phyloP scores from a whole-genome alignment of 2,888 invertebrate genomes.

The Cartodere bifasciata region DNA sequence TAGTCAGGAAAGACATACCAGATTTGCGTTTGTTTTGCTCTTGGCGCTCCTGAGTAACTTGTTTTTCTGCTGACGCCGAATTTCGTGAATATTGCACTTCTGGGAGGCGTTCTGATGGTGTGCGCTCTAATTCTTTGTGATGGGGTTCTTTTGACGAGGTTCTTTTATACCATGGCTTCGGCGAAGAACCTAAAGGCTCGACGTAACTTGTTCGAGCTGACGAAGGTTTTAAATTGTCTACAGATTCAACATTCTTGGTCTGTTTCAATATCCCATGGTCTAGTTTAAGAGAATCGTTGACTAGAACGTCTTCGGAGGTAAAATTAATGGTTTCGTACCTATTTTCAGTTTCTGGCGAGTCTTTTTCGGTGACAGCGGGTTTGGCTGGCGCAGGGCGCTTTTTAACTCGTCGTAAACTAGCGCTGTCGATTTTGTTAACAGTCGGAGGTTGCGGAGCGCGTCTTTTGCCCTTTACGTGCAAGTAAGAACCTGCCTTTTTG shows the following conservation, averaged over 20 bases:
- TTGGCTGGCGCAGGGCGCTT: constrained; percentile 38
- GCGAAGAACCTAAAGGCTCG: constrained; percentile 37
- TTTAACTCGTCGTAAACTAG: constrained; percentile 32
- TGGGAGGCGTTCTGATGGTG: constrained; percentile 30
- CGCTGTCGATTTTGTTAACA: constrained; percentile 20
- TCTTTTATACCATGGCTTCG: constrained; percentile 56
- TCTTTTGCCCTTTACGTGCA: constrained; percentile 64
- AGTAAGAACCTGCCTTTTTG: constrained; percentile 42
- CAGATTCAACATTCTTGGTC: constrained; percentile 15
- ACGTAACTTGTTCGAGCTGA: constrained; percentile 24
- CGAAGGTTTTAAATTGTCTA: constrained; percentile 17
- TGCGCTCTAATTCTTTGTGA: constrained; percentile 11
- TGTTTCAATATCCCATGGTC: constrained; percentile 36
- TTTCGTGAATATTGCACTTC: constrained; percentile 45
- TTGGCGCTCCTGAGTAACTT: constrained; percentile 18
- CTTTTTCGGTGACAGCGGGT: constrained; percentile 24
- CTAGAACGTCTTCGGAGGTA: constrained; percentile 26
- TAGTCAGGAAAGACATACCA: constrained; percentile 50
- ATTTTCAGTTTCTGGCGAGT: constrained; percentile 20
- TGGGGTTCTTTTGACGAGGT: constrained; percentile 30
- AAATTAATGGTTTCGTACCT: constrained; percentile 16
- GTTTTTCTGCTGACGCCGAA: constrained; percentile 20
- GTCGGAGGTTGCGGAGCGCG: constrained; percentile 58
- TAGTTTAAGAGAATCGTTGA: constrained; percentile 36
- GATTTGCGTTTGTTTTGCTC: constrained; percentile 42